Base-by-base conservation (phyloP, 2,797 vertebrate species). In the Sebastes taczanowskii region DNA sequence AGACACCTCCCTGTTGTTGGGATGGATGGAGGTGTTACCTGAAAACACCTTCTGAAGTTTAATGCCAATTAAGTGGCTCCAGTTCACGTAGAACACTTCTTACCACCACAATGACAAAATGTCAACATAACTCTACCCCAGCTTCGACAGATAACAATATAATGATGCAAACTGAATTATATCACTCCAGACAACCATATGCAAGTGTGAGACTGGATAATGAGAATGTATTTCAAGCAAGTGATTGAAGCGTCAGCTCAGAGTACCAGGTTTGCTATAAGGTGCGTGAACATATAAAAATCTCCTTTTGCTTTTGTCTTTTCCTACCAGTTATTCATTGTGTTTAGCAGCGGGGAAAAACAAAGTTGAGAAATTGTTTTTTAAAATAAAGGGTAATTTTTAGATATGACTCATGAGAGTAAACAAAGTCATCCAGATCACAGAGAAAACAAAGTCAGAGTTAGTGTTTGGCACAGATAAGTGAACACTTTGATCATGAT, bases 11-110 rank as follows among this genome's bases (percentile, higher is more conserved):
- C 30, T 63, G 83, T 75, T 88, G 77, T 84, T 82, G 71, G 71
- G 74, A 46, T 59, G 61, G 81, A 80, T 86, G 38, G 80, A 92
- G 92, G 93, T 85, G 92, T 93, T 80, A 76, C 85, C 87, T 73
- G 77, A 87, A 94, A 95, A 94, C 94, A 92, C 91, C 84, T 91
- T 85, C 35, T 86, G 78, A 66, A 78, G 80, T 74, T 84, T 63
- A 82, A 85, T 77, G 78, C 83, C 83, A 90, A 86, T 85, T 91
- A 87, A 81, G 67, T 32, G 83, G 80, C 83, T 88, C 84, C n/a
- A 16, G 64, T 85, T 92, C 49, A 63, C 20, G n/a, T 77, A 79
- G 35, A 53, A 76, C 2, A 2, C 22, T 71, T 85, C 49, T 53
- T 58, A 70, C 22, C 23, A 25, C 35, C 13, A 20, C 60, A 64